Conservation (phyloP, 2,797 vertebrate species). For the Molossus alvarezi region DNA sequence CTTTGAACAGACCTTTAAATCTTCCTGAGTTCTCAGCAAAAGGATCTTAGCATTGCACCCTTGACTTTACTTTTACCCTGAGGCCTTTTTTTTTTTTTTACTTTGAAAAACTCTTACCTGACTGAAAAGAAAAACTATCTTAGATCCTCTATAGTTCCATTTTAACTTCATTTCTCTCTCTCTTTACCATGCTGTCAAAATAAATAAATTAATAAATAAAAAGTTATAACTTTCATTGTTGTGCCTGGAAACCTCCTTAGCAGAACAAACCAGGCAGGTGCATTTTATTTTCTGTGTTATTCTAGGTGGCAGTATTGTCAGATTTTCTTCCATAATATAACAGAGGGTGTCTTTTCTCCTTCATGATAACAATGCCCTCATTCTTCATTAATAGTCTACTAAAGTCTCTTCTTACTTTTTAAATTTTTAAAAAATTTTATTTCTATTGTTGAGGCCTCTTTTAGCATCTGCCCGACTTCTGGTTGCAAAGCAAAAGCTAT, state of each 20-base stretch:
- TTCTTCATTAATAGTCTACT: slow-evolving; percentile 16
- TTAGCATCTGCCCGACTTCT: not conserved
- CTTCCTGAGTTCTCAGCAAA: slow-evolving; percentile 37
- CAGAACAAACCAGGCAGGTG: not conserved
- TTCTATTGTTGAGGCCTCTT: not conserved
- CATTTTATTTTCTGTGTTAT: slow-evolving; percentile 24
- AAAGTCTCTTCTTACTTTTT: not conserved
- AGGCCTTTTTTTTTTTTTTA: not conserved
- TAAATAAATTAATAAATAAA: not conserved
- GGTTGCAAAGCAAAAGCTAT: not conserved
- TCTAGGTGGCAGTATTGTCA: not conserved
- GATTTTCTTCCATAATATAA: not conserved
- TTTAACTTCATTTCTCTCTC: slow-evolving; percentile 14
- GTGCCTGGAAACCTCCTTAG: slow-evolving; percentile 9
- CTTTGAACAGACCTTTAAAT: slow-evolving; percentile 35
- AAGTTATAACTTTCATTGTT: slow-evolving; percentile 45
- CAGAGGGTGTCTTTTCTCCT: not conserved
- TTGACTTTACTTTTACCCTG: slow-evolving; percentile 45
- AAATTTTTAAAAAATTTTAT: too few relatives aligned
- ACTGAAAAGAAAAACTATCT: not conserved
- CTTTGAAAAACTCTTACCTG: slow-evolving; percentile 7
- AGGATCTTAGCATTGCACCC: not conserved
- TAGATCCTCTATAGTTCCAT: not conserved
- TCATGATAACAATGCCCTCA: not conserved
- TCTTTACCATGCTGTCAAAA: not conserved